Percentiles rank a stretch among this genome's conserved stretches.
Evolutionary conservation across 2,888 invertebrate species (phyloP).

Genomic region (Actias luna): DNA sequence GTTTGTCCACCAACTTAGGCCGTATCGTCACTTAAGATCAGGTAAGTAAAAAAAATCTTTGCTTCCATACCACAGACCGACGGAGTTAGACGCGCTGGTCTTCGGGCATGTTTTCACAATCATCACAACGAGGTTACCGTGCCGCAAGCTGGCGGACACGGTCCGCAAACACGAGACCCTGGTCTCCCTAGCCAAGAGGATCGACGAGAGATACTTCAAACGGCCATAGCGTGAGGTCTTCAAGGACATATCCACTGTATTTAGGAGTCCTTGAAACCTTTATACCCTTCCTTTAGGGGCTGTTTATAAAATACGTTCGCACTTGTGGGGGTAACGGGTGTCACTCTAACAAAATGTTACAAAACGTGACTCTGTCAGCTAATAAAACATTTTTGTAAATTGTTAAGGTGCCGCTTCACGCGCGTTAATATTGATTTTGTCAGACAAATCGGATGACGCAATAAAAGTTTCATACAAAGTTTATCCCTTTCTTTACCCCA

Average conservation of each 20-base stretch:
- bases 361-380: too few species aligned
- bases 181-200: slow-evolving; percentile 90
- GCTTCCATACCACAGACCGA: slow-evolving; percentile 85
- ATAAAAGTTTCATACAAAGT: too few species aligned
- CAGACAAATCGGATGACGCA: too few species aligned
- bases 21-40: neutral
- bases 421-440: too few species aligned
- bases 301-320: too few species aligned
- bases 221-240: slow-evolving; percentile 70
- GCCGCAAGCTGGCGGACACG: slow-evolving; percentile 89
- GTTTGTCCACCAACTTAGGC: neutral
- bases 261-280: slow-evolving; percentile 64
- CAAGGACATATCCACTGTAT: slow-evolving; percentile 74
- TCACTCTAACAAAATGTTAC: too few species aligned
- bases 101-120: slow-evolving; percentile 99
- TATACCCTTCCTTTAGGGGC: too few species aligned
- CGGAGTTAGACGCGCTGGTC: slow-evolving; percentile 96
- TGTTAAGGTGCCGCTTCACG: too few species aligned
- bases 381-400: too few species aligned
- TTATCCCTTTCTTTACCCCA: too few species aligned
- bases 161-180: slow-evolving; percentile 89
- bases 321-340: too few species aligned
- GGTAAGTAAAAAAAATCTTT: neutral
- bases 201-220: slow-evolving; percentile 92
- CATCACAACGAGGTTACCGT: slow-evolving; percentile 93